phyloP scores from a whole-genome alignment of 1,140 invertebrate species.

The Batillaria attramentaria region DNA sequence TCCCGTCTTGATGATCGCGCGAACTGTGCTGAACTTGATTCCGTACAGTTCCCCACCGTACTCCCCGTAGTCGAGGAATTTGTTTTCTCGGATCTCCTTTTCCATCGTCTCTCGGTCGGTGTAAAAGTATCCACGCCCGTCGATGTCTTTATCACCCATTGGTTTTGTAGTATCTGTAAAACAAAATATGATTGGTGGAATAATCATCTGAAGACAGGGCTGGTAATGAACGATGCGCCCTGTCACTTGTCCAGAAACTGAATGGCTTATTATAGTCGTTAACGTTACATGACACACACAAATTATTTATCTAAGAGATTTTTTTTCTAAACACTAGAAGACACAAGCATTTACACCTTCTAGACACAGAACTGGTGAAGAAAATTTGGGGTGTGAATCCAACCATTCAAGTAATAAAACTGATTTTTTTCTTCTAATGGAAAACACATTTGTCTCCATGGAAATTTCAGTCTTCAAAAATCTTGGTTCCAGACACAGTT shows the following conservation, averaged over 20 bases:
- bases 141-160: slow-evolving; percentile 90
- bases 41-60: slow-evolving; percentile 96
- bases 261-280: too few species aligned
- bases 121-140: slow-evolving; percentile 96
- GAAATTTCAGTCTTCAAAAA: not conserved
- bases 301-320: too few species aligned
- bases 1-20: slow-evolving; percentile 90
- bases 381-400: too few species aligned
- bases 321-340: too few species aligned
- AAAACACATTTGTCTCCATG: not conserved
- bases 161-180: slow-evolving; percentile 91
- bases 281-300: too few species aligned
- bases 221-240: too few species aligned
- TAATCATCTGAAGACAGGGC: too few species aligned
- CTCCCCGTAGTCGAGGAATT: slow-evolving; percentile 96
- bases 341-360: too few species aligned
- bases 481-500: not conserved
- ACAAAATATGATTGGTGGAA: too few species aligned
- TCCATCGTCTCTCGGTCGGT: slow-evolving; percentile 93
- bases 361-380: too few species aligned
- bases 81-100: slow-evolving; percentile 88
- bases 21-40: slow-evolving; percentile 90
- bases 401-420: not conserved
- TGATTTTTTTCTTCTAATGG: too few species aligned
- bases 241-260: too few species aligned